Evolutionary conservation across 2,888 invertebrate genomes (phyloP), one percentile per base, ranked within the genome.

Genomic region (Neria commutata): DNA sequence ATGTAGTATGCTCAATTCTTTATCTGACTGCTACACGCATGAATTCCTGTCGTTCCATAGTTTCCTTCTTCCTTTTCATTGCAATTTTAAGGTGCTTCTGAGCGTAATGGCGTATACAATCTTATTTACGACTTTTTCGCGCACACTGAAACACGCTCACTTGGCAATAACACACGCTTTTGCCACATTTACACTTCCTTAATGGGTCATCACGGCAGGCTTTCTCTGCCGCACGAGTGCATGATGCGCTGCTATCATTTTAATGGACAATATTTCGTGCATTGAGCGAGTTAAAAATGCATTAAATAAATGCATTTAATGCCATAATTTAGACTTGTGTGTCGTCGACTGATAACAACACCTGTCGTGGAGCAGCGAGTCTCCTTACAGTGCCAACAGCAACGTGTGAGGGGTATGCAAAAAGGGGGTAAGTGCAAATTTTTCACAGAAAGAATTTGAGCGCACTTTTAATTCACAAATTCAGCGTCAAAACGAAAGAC

Each of bases 251-350:
- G 40, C 54, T 58, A 58, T 58, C 58, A 58, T 37, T 37, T 53
- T 58, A 58, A 58, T 58, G 58, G 53, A 4, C 49, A 40, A 58
- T 58, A 58, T 53, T 47, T 56, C 50, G 58, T 51, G 56, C 56
- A 58, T 62, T 65, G 48, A 63, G 57, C 63, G 61, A 62, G 62
- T 64, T 64, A 64, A 65, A 65, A 61, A 60, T 67, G 65, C 66
- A 67, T 67, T 67, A 67, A 63, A 61, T 62, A 63, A 67, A 67
- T 67, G 66, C 66, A 64, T 65, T 66, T 64, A 67, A 65, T 64
- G 67, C 64, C 62, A 66, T 67, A 67, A 67, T 62, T 67, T 66
- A 64, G 65, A 61, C 54, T 61, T 61, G 49, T 58, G 52, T 42
- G 50, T 54, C 54, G 33, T 17, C 37, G 34, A 34, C 16, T 24